Base-by-base conservation (phyloP, 2,888 invertebrate genomes). In the Oxystoma pomonae region DNA sequence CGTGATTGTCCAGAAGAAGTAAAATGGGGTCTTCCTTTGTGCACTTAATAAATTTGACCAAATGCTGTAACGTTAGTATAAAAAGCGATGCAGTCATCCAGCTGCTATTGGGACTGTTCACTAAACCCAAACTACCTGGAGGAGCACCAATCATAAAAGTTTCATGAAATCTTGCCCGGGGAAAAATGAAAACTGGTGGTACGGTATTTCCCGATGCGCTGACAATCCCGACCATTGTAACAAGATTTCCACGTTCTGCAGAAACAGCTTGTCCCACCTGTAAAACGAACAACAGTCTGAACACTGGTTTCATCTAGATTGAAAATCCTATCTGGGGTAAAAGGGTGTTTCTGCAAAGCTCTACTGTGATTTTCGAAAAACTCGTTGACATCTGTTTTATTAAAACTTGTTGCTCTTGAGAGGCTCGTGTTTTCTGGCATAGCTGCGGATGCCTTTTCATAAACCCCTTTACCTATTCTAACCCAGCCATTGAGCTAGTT, bases 251-350 rank as follows among this genome's bases (percentile, higher is more conserved):
- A 16, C 64, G 49, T 55, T 67, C 70, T n/a, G n/a, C n/a, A n/a
- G n/a, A n/a, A n/a, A n/a, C n/a, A n/a, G n/a, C n/a, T n/a, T n/a
- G n/a, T n/a, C n/a, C n/a, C n/a, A n/a, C n/a, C n/a, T n/a, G n/a
- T n/a, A n/a, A n/a, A n/a, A n/a, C n/a, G n/a, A n/a, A n/a, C n/a
- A n/a, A n/a, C n/a, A n/a, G n/a, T n/a, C n/a, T n/a, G 59, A 61
- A 73, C 67, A 19, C 67, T 70, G 16, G 73, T 74, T 63, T 76
- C 74, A 58, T 76, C 74, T 1, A 73, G 58, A 62, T 73, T 71
- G 57, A 63, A 68, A 22, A 72, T 70, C 20, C 62, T 50, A n/a
- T 67, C 64, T 35, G 63, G 20, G 18, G 66, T 64, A 59, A 70
- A 69, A 17, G 59, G 59, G 58, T 64, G 55, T 35, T 66, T 67